Evolutionary conservation across 2,888 invertebrate species (phyloP).

Genomic region (Globia sparganii): DNA sequence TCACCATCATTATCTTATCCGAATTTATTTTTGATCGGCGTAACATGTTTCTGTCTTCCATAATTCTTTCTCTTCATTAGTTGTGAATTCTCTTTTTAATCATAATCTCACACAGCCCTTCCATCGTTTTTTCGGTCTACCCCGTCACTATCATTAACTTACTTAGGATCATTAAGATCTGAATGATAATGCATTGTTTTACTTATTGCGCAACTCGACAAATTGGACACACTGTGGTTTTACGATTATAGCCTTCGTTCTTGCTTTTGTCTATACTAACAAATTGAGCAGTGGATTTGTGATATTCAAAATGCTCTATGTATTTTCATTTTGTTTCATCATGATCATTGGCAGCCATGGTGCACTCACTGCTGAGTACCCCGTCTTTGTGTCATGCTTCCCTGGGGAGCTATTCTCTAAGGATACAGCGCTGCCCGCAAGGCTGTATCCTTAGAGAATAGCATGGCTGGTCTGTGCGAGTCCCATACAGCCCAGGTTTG

Average conservation of each 20-base stretch:
- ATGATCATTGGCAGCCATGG: not conserved
- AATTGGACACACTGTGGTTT: not conserved
- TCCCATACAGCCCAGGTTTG: not conserved
- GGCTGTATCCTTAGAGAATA: too few species aligned
- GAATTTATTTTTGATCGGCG: too few species aligned
- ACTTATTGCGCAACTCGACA: constrained; percentile 1
- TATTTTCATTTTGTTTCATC: too few species aligned
- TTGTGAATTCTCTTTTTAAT: not conserved
- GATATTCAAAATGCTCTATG: not conserved
- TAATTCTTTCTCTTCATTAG: too few species aligned
- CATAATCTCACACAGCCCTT: not conserved
- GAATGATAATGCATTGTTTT: not conserved
- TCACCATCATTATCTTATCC: too few species aligned
- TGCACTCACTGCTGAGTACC: not conserved
- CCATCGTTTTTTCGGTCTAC: too few species aligned
- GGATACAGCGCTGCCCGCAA: too few species aligned
- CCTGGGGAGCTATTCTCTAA: too few species aligned
- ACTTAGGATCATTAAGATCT: not conserved
- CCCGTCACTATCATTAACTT: not conserved
- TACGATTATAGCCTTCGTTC: not conserved
- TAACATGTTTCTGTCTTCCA: not conserved
- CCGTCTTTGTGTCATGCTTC: not conserved
- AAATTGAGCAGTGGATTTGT: not conserved
- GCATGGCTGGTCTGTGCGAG: not conserved
- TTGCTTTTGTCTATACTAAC: not conserved